Evolutionary conservation across 2,888 invertebrate species (phyloP).

Genomic region (Adelognathus sp.): DNA sequence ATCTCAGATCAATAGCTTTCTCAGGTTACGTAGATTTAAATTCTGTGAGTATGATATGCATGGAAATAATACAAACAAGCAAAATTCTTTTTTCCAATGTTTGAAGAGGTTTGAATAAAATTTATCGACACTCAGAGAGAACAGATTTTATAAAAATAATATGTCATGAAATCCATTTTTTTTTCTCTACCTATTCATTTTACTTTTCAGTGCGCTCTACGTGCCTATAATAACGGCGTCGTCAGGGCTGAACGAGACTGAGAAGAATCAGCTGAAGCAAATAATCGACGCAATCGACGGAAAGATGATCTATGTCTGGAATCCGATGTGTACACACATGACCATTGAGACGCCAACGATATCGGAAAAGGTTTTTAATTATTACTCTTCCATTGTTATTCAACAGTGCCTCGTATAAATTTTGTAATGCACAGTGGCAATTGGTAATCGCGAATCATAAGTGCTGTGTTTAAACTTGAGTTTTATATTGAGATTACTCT

Average conservation of each 20-base stretch:
- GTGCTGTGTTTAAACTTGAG: not conserved
- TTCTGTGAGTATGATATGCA: too few relatives aligned
- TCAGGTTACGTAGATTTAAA: too few relatives aligned
- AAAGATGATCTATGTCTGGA: conserved; percentile 20
- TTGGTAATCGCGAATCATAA: not conserved
- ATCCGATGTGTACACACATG: conserved; percentile 40
- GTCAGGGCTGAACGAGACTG: conserved; percentile 24
- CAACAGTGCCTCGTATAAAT: not conserved
- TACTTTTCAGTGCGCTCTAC: conserved; percentile 4
- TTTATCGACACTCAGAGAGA: too few relatives aligned
- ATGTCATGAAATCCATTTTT: not conserved
- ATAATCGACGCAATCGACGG: conserved; percentile 37
- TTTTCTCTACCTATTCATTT: not conserved
- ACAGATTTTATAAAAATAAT: too few relatives aligned
- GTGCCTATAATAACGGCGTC: conserved; percentile 42
- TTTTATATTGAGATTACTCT: not conserved
- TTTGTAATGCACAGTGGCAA: not conserved
- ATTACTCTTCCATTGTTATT: not conserved
- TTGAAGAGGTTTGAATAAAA: too few relatives aligned
- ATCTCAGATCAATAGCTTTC: too few relatives aligned
- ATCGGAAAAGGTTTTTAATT: conserved; percentile 47
- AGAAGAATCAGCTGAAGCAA: conserved; percentile 18
- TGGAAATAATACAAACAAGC: too few relatives aligned
- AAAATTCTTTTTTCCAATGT: too few relatives aligned
- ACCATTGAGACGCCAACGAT: conserved; percentile 36